These are phyloP conservation scores for Indicator indicator DNA, from an alignment of 2,113 vertebrate genomes.

Conservation along the genomic window DNA sequence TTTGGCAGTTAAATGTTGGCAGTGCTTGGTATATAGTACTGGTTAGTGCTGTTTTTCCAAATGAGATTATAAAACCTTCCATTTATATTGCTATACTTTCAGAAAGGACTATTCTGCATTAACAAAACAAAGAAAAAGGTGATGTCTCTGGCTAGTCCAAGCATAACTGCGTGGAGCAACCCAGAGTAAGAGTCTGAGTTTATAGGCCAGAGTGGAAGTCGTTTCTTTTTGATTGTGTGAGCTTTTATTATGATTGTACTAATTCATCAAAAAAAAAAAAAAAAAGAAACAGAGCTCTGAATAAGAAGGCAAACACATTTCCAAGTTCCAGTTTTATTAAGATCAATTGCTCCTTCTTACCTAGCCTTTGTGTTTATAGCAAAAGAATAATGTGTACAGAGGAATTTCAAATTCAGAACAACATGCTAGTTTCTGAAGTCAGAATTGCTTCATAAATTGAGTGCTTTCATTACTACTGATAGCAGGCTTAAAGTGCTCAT, in stretches of 20 bases:
- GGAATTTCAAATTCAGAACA: not conserved
- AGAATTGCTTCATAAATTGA: not conserved
- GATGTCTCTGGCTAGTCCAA: not conserved
- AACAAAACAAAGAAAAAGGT: not conserved
- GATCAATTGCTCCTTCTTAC: not conserved
- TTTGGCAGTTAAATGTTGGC: not conserved
- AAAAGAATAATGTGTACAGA: not conserved
- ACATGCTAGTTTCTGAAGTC: not conserved
- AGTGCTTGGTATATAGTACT: not conserved
- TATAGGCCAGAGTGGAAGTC: not conserved
- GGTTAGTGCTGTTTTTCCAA: not conserved
- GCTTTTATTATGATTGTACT: not conserved
- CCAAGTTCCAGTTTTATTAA: not conserved
- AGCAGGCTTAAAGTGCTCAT: not conserved
- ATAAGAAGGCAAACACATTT: not conserved
- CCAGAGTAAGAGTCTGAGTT: not conserved
- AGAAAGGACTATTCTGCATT: not conserved
- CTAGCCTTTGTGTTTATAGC: not conserved
- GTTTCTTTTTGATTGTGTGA: not conserved
- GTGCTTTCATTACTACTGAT: not conserved
- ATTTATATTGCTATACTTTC: not conserved
- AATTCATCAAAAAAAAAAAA: not conserved
- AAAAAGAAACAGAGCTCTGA: too few relatives aligned
- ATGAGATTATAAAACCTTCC: not conserved
- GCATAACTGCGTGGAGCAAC: not conserved